Evolutionary conservation across 1,140 invertebrate species (phyloP), one percentile per base, ranked within the genome.

Genomic region (Macrotrachela quadricornifera): DNA sequence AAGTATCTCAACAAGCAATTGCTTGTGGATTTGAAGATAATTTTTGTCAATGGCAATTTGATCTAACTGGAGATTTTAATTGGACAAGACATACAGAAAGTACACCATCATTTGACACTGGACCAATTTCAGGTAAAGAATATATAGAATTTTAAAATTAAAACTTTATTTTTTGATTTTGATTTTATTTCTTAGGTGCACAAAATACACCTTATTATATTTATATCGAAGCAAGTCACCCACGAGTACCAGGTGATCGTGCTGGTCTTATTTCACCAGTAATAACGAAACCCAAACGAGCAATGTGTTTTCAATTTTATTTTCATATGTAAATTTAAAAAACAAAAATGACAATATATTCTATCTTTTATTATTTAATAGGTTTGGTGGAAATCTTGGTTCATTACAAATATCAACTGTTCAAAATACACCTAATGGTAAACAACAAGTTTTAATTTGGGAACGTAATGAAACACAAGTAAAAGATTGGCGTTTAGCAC

Each of bases 11-110:
- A 40, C 50, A 57, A 14, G 15, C 44, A 17, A 54, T 46, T 18
- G 47, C 47, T 11, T 82, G 80, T 57, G 76, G 80, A 62, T 82
- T 82, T 59, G 80, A 82, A 62, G 16, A 48, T 14, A 18, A 11
- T 17, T 12, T 40, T 1, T 53, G 51, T 30, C n/a, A 14, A 15
- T 53, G 51, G 51, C 14, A 39, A 17, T 40, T 47, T 36, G 51
- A 53, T 43, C 14, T 14, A 13, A 14, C 21, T 41, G 45, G 45
- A 37, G 6, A 53, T 43, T 53, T 53, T 15, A 53, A 53, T 45
- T 53, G 51, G 51, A 53, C 51, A 13, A 12, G 46, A 37, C 37
- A 53, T 36, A 16, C 12, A 44, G 51, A 44, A 4, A n/a, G 21
- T n/a, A 53, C 51, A 16, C 11, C 14, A 39, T 43, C 46, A 6